Base-by-base conservation (phyloP, 2,113 vertebrate genomes). In the Orientallactaga bullata region DNA sequence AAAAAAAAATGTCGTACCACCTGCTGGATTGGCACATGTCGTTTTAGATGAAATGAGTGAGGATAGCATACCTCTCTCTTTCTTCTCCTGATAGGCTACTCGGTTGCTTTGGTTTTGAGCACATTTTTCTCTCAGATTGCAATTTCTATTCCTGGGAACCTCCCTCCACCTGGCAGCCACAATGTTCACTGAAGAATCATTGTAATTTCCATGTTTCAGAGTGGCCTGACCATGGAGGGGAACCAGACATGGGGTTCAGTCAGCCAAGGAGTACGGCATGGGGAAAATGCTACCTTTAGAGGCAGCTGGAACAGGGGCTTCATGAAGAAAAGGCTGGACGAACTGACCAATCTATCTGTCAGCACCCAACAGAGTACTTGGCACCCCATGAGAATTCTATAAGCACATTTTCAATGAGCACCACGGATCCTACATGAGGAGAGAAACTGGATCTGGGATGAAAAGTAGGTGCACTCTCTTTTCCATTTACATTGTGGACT, bases 201-300 rank as follows among this genome's bases (percentile, higher is more conserved):
- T 5, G 5, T 13, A 9, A 26, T 81, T 37, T 72, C 12, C 12
- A 17, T 21, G 12, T 24, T n/a, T 24, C 0, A 28, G 26, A 55
- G 18, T 73, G 5, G 23, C 10, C 42, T 63, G 23, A 28, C 30
- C 37, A 61, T 8, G 0, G 42, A 30, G 21, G 39, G 12, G 30
- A 23, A 17, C 37, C 2, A 20, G 7, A 18, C 39, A 15, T 7
- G 24, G 2, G 5, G n/a, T 47, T 21, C 32, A 55, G 21, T 39
- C 7, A 10, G 3, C 17, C 83, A n/a, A 55, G 7, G 20, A 65
- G 16, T 0, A 0, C 0, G 1, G 16, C 30, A 37, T 3, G 1
- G 15, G 4, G 32, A 13, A 72, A 42, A 30, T 4, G 15, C 10
- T 4, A 3, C 2, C 24, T 24, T 30, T 16, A n/a, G 66, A n/a